Base-by-base conservation (phyloP, 1,140 invertebrate species). In the Drosophila ironensis region DNA sequence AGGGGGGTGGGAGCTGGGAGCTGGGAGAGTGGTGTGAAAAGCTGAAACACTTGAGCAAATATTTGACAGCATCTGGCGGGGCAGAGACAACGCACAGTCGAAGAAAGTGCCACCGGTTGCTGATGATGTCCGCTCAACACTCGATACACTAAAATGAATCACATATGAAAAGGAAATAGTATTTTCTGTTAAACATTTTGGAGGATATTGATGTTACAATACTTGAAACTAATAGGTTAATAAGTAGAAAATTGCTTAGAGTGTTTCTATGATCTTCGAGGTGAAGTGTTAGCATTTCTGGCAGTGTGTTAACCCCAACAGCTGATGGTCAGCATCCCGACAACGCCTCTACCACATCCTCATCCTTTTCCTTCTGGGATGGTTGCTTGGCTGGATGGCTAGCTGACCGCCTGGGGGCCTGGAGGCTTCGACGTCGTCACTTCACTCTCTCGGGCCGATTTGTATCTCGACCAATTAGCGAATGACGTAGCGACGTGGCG, bases 381-480 rank as follows among this genome's bases (percentile, higher is more conserved):
- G 44, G n/a, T 11, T 19, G 25, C 17, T 19, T 22, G 11, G 25
- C n/a, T n/a, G n/a, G n/a, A n/a, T n/a, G n/a, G n/a, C n/a, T n/a
- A n/a, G n/a, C n/a, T 12, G 44, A 7, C 8, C 11, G 19, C 14
- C 14, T 8, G 16, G 37, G 47, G 19, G 14, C 9, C 8, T 41
- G 28, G n/a, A 4, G 37, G 19, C 52, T 30, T 24, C 33, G 25
- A 48, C 44, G 56, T 64, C 42, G 60, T 63, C 57, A 64, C 64
- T 66, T 76, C 67, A 59, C 76, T 66, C 64, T 70, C 59, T 75
- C 53, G 48, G 47, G 51, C 50, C 80, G 78, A 86, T 84, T 63
- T 59, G 66, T 74, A 84, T 84, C 80, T 42, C 42, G 56, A 86
- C 80, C 80, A 84, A 84, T 84, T 84, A 84, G 80, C 74, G 80